Evolutionary conservation across 2,797 vertebrate genomes (phyloP), one percentile per base, ranked within the genome.

Genomic region (Tympanoctomys barrerae): DNA sequence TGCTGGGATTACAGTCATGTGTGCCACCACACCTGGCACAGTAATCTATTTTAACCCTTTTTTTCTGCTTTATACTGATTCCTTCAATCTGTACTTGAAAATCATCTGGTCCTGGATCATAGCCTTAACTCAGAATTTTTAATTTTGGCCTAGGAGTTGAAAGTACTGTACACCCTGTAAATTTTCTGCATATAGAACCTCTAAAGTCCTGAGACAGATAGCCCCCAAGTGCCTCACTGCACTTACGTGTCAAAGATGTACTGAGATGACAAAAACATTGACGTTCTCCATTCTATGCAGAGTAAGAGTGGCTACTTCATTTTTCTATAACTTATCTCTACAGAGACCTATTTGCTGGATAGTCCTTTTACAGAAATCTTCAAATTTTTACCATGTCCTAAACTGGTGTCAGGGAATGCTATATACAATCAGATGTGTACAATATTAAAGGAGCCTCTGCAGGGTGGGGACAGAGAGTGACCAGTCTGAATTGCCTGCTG

Each of bases 331-430:
- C 59, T 66, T 87, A 13, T 90, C 36, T 14, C 82, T 33, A 82
- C 6, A 82, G 33, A 21, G 33, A 52, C 19, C 0, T 46, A 62
- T 62, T 59, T 68, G 6, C 36, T 68, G 4, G 11, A 7, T 59
- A 52, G 3, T 16, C 9, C 22, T 82, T 88, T 90, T 66, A 85
- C 75, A 64, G 92, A 93, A 82, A 61, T 54, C 75, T 52, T 71
- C 64, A 39, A 22, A 22, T 77, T 57, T 91, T 91, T 95, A 7
- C 19, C 71, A 66, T n/a, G 89, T 94, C 87, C n/a, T 33, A 92
- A 59, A 3, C 31, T 80, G 0, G 8, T 78, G 3, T 64, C 42
- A 89, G 18, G 52, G 9, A 78, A 46, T 82, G 7, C 93, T 31
- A 80, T 87, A 54, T 61, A 2, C 82, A 81, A 82, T 28, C 18